Conservation (phyloP, 2,797 vertebrate species). For the Syngnathus rostellatus region DNA sequence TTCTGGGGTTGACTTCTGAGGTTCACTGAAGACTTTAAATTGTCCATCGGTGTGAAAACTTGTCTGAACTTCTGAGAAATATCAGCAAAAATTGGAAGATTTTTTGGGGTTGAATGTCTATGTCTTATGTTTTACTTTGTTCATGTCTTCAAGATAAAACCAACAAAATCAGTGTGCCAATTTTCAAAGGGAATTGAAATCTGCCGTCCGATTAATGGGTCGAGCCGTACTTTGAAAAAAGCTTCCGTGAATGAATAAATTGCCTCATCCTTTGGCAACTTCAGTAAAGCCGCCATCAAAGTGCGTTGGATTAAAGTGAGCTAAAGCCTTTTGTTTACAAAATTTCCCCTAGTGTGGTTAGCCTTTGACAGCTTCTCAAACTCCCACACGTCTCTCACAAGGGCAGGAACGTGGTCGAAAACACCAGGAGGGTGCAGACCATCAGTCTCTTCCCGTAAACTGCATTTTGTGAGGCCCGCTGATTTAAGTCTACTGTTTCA, state of each 20-base stretch:
- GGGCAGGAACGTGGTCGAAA: conserved; percentile 42
- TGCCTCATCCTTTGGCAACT: conserved; percentile 25
- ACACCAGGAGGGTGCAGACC: conserved; percentile 21
- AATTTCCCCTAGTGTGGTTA: conserved; percentile 54
- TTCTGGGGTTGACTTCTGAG: background rate
- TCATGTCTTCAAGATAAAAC: too few relatives aligned
- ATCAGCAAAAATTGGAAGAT: too few relatives aligned
- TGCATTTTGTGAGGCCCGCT: conserved; percentile 54
- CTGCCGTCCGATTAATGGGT: too few relatives aligned
- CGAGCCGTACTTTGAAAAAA: conserved; percentile 9
- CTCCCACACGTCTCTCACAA: conserved; percentile 50
- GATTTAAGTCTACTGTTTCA: conserved; percentile 68
- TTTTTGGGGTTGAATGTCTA: too few relatives aligned
- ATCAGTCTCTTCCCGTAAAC: conserved; percentile 49
- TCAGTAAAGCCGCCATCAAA: conserved; percentile 22
- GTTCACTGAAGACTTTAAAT: background rate
- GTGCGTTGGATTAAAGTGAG: conserved; percentile 46
- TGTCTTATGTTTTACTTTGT: too few relatives aligned
- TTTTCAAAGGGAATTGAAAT: background rate
- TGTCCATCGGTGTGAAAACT: background rate
- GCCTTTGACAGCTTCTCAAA: conserved; percentile 52
- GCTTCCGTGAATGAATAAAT: conserved; percentile 47
- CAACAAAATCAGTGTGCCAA: background rate
- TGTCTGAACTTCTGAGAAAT: background rate
- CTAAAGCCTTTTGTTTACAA: conserved; percentile 57